These are phyloP conservation scores for Zelleria hepariella DNA, from an alignment of 2,888 invertebrate genomes.

Conservation along the genomic window DNA sequence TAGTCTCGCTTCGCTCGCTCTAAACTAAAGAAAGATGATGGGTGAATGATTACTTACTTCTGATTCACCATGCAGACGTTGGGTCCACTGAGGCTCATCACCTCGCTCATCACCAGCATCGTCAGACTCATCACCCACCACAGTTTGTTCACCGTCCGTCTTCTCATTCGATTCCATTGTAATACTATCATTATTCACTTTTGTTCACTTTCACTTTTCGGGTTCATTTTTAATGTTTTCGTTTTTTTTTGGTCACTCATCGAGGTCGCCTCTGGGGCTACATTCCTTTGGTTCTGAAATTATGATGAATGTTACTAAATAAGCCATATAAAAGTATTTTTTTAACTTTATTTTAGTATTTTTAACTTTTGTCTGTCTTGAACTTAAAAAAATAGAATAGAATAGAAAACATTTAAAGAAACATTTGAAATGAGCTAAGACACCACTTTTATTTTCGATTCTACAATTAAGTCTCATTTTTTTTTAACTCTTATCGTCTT, in stretches of 20 bases:
- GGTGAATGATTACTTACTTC: constrained; percentile 46
- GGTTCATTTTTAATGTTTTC: constrained; percentile 6
- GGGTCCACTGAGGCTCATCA: constrained; percentile 45
- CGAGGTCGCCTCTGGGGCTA: not conserved
- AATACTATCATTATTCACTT: not conserved
- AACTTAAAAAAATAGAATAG: too few species aligned
- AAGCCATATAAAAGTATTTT: too few species aligned
- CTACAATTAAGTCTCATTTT: too few species aligned
- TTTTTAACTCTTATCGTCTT: too few species aligned
- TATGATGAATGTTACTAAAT: too few species aligned
- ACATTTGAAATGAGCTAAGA: too few species aligned
- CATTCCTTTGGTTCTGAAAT: too few species aligned
- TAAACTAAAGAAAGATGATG: not conserved
- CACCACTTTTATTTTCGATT: too few species aligned
- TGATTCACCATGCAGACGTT: constrained; percentile 67
- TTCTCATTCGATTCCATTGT: not conserved
- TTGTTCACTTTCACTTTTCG: not conserved
- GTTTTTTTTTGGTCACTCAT: not conserved
- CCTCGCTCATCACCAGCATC: constrained; percentile 29
- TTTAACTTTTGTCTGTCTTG: too few species aligned
- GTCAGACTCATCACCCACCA: constrained; percentile 30
- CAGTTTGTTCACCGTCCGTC: constrained; percentile 17
- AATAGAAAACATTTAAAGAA: too few species aligned
- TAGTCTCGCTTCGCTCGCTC: too few species aligned
- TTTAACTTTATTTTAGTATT: too few species aligned